Conservation (phyloP, 2,797 vertebrate species). For the Dallia pectoralis region DNA sequence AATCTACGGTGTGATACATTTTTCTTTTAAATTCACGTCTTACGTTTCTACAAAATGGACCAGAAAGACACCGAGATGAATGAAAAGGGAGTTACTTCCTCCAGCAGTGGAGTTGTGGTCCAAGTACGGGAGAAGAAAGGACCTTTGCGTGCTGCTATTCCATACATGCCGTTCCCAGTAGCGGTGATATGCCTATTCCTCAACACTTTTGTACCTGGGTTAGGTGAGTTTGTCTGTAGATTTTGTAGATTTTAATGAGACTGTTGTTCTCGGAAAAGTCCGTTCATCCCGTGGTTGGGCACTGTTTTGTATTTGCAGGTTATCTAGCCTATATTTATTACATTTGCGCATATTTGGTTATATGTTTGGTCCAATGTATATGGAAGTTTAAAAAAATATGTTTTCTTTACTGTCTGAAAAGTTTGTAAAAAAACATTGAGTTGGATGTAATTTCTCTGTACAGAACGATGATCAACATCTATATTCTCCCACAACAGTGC, state of each 20-base stretch:
- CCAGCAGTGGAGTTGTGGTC: slow-evolving; percentile 89
- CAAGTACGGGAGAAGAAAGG: slow-evolving; percentile 97
- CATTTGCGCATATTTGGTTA: no score
- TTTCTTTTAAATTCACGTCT: no score
- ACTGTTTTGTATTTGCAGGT: not conserved
- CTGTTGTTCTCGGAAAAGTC: not conserved
- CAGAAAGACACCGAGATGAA: slow-evolving; percentile 58
- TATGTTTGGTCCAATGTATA: no score
- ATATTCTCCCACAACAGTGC: no score
- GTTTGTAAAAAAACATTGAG: no score
- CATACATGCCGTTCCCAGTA: slow-evolving; percentile 94
- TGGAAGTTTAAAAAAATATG: no score
- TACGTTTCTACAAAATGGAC: slow-evolving; percentile 36
- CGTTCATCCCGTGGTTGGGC: not conserved
- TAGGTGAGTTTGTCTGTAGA: slow-evolving; percentile 79
- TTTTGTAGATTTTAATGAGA: not conserved
- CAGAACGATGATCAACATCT: no score
- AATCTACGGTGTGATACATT: not conserved
- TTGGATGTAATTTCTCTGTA: no score
- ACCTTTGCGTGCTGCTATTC: slow-evolving; percentile 92
- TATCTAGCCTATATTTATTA: no score
- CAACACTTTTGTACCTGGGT: slow-evolving; percentile 96
- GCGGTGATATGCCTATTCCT: slow-evolving; percentile 95
- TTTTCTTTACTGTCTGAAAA: no score
- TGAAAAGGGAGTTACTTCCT: slow-evolving; percentile 55